These are phyloP conservation scores for Tinamus major DNA, from an alignment of 2,797 vertebrate species.

Conservation along the genomic window DNA sequence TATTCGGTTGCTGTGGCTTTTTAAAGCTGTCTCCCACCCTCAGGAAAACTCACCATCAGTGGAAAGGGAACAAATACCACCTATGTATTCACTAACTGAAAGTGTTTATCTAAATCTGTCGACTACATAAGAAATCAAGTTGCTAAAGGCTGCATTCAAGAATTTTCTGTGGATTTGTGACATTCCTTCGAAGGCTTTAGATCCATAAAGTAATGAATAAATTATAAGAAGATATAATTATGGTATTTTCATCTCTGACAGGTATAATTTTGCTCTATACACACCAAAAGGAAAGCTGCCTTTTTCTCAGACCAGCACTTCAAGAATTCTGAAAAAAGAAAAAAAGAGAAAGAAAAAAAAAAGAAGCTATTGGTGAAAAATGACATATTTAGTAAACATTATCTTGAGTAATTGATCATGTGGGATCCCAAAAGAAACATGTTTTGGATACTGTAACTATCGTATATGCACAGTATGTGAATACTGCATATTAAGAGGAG, in stretches of 20 bases:
- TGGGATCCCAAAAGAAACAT: constrained; percentile 51
- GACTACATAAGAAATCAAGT: constrained; percentile 73
- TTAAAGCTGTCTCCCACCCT: not conserved
- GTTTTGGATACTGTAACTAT: constrained; percentile 48
- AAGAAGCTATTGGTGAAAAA: constrained; percentile 60
- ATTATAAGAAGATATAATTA: constrained; percentile 82
- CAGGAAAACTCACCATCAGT: not conserved
- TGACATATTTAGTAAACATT: constrained; percentile 75
- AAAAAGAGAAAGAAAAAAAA: not conserved
- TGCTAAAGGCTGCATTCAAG: constrained; percentile 65
- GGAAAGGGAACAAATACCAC: constrained; percentile 3
- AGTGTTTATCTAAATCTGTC: constrained; percentile 73
- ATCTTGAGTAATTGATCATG: constrained; percentile 58
- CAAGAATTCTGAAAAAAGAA: not conserved
- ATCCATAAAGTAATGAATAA: constrained; percentile 80
- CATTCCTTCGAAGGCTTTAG: constrained; percentile 73
- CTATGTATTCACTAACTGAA: not conserved
- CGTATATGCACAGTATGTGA: constrained; percentile 13
- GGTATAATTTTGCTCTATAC: constrained; percentile 74
- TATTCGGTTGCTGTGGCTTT: not conserved
- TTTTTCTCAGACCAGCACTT: constrained; percentile 44
- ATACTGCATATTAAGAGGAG: constrained; percentile 15
- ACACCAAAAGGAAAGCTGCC: constrained; percentile 59
- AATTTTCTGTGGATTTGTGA: constrained; percentile 73
- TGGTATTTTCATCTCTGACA: constrained; percentile 79